phyloP scores from a whole-genome alignment of 2,113 vertebrate genomes.

The Mugil cephalus region DNA sequence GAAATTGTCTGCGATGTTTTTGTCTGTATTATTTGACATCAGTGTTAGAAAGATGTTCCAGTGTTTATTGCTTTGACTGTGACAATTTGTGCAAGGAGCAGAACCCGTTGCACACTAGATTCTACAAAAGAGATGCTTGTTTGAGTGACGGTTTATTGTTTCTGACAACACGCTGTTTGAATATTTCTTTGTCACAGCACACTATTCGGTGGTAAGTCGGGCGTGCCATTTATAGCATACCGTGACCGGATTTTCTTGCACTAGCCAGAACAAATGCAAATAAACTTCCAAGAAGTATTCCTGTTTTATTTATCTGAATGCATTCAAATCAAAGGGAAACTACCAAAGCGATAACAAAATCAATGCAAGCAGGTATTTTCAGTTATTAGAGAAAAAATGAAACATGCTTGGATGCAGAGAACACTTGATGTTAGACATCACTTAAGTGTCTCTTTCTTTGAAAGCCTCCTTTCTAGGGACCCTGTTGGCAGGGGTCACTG shows the following conservation, averaged over 20 bases:
- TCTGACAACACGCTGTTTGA: conserved; percentile 17
- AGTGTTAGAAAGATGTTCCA: conserved; percentile 4
- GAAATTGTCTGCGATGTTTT: neutral
- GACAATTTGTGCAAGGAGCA: conserved; percentile 25
- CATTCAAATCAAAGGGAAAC: conserved; percentile 20
- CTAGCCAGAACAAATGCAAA: neutral
- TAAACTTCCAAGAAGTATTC: conserved; percentile 4
- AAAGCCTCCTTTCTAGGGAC: conserved; percentile 44
- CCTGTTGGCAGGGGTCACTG: conserved; percentile 57
- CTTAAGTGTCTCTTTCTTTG: conserved; percentile 55
- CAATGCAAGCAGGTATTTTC: conserved; percentile 33
- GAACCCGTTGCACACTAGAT: conserved; percentile 9
- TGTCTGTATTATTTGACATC: conserved; percentile 2
- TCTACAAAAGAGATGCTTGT: conserved; percentile 1
- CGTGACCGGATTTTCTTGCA: conserved; percentile 2
- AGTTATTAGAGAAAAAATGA: conserved; percentile 40
- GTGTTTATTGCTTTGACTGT: conserved; percentile 17
- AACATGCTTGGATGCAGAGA: conserved; percentile 41
- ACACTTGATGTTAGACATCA: conserved; percentile 49
- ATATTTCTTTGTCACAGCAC: conserved; percentile 14
- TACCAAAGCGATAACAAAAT: conserved; percentile 21
- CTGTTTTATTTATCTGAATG: conserved; percentile 15
- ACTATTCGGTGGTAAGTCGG: conserved; percentile 4
- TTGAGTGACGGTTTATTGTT: conserved; percentile 24
- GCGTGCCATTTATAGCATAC: neutral